Base-by-base conservation (phyloP, 2,888 invertebrate species). In the Tholera decimalis region DNA sequence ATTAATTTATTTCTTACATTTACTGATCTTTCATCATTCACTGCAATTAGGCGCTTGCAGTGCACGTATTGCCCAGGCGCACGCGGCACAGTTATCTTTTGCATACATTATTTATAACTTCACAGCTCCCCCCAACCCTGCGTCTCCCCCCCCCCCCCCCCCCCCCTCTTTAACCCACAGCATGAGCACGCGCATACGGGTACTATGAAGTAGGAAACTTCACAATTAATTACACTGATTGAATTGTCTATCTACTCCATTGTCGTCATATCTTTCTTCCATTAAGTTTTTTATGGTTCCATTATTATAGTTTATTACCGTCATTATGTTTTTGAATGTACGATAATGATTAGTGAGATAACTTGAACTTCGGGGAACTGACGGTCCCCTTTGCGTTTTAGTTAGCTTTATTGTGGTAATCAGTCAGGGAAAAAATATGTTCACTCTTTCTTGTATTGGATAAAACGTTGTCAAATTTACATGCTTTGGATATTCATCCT, bases 181-280 rank as follows among this genome's bases (percentile, higher is more conserved):
- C 28, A 65, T 73, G 83, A 83, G 86, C 82, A 58, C 71, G 85
- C 85, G 85, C 88, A 90, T 91, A 88, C 88, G 91, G 89, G 91
- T 76, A 60, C 84, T 80, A 85, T 83, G 81, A 88, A 85, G 79
- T 83, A 88, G 86, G 89, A 90, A 90, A 86, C 83, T 83, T 72
- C 77, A 85, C 87, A 88, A 91, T 90, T 92, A 91, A 91, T 90
- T 83, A 87, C 88, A 85, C 85, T 87, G 92, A 93, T 92, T 91
- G 90, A 89, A 88, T 86, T 83, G 79, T 86, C 88, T 84, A 90
- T 92, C 88, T 80, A 79, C 71, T 75, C 88, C 74, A 92, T 92
- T 92, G 91, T 91, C 82, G 72, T 79, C 78, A 75, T 77, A 79
- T 77, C 75, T 83, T 78, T 78, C 79, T 80, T 80, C 77, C 83